Base-by-base conservation (phyloP, 2,797 vertebrate species). In the Hydrocynus forskahlii region DNA sequence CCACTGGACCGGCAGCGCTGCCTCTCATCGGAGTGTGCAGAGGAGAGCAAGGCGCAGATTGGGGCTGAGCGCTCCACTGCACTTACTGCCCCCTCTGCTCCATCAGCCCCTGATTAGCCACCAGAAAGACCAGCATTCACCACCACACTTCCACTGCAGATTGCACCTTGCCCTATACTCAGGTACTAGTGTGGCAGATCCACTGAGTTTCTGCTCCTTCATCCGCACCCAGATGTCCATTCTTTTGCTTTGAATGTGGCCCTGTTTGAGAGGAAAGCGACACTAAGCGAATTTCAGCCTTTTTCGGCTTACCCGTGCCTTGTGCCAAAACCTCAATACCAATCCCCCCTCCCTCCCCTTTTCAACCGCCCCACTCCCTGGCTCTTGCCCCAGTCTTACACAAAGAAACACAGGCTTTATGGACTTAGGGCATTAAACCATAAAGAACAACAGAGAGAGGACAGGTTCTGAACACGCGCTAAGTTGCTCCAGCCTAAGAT, bases 61-160 rank as follows among this genome's bases (percentile, higher is more conserved):
- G 86, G 71, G 86, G 86, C 86, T 87, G 86, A 87, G 77, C 80
- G 86, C 84, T 85, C 78, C 82, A 80, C 70, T 85, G 82, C 84
- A 78, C 84, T 85, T 80, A 82, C 81, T 75, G 81, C 71, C 81
- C 71, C 82, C 80, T 83, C 80, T 78, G 81, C 84, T 82, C 79
- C 78, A 80, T 82, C 80, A 85, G 77, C 84, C 77, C 19, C 77
- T 81, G 82, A 87, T 87, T 82, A 84, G 70, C 84, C 75, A 75
- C 70, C 75, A 81, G 73, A 81, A 84, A 81, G 81, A 70, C 77
- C 78, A 80, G 78, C 75, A 80, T 81, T 81, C 74, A 80, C 29
- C 77, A 80, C 38, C 69, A 55, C 69, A 83, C 67, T 78, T 78
- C 72, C 40, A 78, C 59, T 82, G 80, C 80, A 62, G 64, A 80